Evolutionary conservation across 2,797 vertebrate species (phyloP).

Genomic region (Lemur catta): DNA sequence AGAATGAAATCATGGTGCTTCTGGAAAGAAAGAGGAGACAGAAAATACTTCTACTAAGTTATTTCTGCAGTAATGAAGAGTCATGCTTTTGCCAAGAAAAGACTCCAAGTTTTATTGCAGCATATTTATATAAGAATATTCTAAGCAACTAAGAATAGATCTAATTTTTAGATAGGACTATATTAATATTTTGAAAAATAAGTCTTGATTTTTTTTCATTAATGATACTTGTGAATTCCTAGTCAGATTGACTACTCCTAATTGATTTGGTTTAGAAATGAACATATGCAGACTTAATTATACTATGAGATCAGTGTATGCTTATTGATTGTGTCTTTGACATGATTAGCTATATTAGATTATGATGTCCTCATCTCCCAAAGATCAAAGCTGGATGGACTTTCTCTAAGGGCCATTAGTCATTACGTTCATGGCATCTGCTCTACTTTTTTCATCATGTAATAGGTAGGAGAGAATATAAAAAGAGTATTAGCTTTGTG

Average conservation of each 20-base stretch:
- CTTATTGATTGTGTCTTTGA: slow-evolving; percentile 58
- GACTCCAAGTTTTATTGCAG: not conserved
- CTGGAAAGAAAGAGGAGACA: not conserved
- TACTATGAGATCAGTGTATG: not conserved
- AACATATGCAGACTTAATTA: slow-evolving; percentile 54
- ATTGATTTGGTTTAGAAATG: slow-evolving; percentile 60
- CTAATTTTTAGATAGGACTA: not conserved
- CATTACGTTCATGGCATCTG: not conserved
- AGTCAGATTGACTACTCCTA: slow-evolving; percentile 15
- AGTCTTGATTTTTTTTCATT: slow-evolving; percentile 7
- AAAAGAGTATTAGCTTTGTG: slow-evolving; percentile 36
- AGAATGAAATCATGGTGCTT: not conserved
- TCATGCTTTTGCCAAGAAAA: not conserved
- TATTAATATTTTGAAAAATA: slow-evolving; percentile 51
- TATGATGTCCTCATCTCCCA: slow-evolving; percentile 6
- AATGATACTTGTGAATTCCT: slow-evolving; percentile 15
- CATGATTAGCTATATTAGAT: slow-evolving; percentile 39
- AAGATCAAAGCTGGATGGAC: slow-evolving; percentile 19
- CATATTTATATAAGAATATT: not conserved
- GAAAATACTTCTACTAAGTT: not conserved
- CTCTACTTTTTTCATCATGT: slow-evolving; percentile 31
- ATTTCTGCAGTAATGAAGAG: not conserved
- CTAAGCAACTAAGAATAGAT: not conserved
- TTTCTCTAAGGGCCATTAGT: slow-evolving; percentile 37
- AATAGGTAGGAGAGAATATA: not conserved